Evolutionary conservation across 2,113 vertebrate species (phyloP), one percentile per base, ranked within the genome.

Genomic region (Nibea coibor): DNA sequence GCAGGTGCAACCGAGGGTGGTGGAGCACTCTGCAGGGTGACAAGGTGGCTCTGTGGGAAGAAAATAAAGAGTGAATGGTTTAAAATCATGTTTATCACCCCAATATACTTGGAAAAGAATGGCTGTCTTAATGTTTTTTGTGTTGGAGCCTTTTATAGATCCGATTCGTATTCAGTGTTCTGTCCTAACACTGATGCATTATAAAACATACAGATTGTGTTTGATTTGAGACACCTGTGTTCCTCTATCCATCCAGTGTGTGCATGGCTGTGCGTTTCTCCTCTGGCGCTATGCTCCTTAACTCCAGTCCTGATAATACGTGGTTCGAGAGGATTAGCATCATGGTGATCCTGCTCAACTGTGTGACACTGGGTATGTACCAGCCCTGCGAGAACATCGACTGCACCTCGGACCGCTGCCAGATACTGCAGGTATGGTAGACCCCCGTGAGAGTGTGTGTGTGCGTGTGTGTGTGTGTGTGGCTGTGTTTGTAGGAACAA

Each of bases 291-390:
- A 47, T 70, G 80, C 79, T 92, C 94, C 95, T 95, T 95, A 89
- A 95, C 92, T 48, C 71, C 69, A 43, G 31, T 47, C 71, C 67
- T 80, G 83, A 82, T 83, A 51, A 75, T 73, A 99, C 98, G 8
- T 99, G 98, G 98, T 99, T 99, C 39, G 98, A 99, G 91, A 97
- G 96, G 87, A 93, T 99, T 85, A 99, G 98, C 93, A 99, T 99
- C 96, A 96, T 99, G 96, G 97, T 99, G 88, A 99, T 99, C 93
- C 94, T 99, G 84, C 95, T 99, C 71, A 99, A 99, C 94, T 99
- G 98, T 11, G 97, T 99, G 86, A 99, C 98, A 2, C 93, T 99
- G 86, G 98, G 98, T 88, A 99, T 99, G 98, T 99, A 98, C 95
- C 98, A 99, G 83, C 98, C 98, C 0, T 99, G 98, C 45, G 97